These are phyloP conservation scores for Drosophila dunni DNA, from an alignment of 1,140 invertebrate genomes.

Conservation along the genomic window DNA sequence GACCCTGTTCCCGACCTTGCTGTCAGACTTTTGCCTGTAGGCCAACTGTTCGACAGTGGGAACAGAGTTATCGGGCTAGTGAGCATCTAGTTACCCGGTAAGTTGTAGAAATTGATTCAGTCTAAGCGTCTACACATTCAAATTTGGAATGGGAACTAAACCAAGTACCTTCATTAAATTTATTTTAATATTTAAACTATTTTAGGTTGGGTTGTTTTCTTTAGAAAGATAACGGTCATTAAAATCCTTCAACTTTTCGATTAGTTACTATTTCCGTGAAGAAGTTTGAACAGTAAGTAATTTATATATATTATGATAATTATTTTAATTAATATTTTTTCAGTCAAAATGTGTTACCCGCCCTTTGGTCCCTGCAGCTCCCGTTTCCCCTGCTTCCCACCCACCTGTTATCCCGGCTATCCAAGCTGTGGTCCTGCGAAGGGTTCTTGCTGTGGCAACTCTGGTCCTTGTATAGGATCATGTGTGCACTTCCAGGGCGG, in stretches of 20 bases:
- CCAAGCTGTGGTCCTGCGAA: background rate
- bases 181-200: background rate
- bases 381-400: background rate
- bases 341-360: background rate
- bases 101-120: background rate
- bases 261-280: constrained; percentile 22
- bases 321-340: background rate
- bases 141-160: background rate
- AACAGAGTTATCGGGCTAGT: background rate
- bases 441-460: constrained; percentile 1
- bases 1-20: background rate
- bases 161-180: too few relatives aligned
- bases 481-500: background rate
- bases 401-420: background rate
- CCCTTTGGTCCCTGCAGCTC: background rate
- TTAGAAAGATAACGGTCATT: background rate
- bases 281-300: background rate
- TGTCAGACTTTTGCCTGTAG: background rate
- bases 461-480: background rate
- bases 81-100: constrained; percentile 1
- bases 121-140: background rate
- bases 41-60: background rate
- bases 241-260: background rate
- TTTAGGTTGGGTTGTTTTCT: constrained; percentile 12
- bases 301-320: background rate